Conservation (phyloP, 2,888 invertebrate genomes). For the Aphrophora alni region DNA sequence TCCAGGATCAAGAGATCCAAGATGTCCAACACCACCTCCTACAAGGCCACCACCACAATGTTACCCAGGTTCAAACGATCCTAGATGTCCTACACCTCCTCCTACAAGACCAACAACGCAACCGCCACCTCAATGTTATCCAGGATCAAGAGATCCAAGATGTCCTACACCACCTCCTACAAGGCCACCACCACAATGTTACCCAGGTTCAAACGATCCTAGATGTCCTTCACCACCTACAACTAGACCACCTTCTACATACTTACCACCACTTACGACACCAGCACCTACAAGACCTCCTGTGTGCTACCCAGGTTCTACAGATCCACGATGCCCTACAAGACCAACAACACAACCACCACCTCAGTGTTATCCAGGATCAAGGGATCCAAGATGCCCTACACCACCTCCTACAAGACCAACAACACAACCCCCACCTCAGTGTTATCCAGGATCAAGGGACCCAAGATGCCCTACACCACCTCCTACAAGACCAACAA, state of each 20-base stretch:
- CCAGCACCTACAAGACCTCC: slow-evolving; percentile 42
- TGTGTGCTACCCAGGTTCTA: slow-evolving; percentile 51
- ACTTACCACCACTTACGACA: slow-evolving; percentile 51
- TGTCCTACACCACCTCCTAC: slow-evolving; percentile 50
- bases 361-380: slow-evolving; percentile 56
- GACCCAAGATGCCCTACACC: slow-evolving; percentile 53
- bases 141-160: slow-evolving; percentile 54
- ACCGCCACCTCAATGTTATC: slow-evolving; percentile 53
- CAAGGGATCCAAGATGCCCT: slow-evolving; percentile 53
- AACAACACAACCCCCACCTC: slow-evolving; percentile 46
- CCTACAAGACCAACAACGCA: slow-evolving; percentile 36
- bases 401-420: slow-evolving; percentile 42
- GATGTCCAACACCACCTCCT: slow-evolving; percentile 54
- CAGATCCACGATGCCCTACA: slow-evolving; percentile 55
- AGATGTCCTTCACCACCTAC: slow-evolving; percentile 49
- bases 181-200: slow-evolving; percentile 47
- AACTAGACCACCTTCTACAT: slow-evolving; percentile 38
- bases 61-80: slow-evolving; percentile 55
- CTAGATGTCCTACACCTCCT: slow-evolving; percentile 53
- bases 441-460: slow-evolving; percentile 46
- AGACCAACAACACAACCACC: slow-evolving; percentile 50
- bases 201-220: slow-evolving; percentile 53
- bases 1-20: slow-evolving; percentile 56
- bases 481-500: slow-evolving; percentile 40
- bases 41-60: slow-evolving; percentile 52